Evolutionary conservation across 2,113 vertebrate genomes (phyloP).

Genomic region (Anseranas semipalmata): DNA sequence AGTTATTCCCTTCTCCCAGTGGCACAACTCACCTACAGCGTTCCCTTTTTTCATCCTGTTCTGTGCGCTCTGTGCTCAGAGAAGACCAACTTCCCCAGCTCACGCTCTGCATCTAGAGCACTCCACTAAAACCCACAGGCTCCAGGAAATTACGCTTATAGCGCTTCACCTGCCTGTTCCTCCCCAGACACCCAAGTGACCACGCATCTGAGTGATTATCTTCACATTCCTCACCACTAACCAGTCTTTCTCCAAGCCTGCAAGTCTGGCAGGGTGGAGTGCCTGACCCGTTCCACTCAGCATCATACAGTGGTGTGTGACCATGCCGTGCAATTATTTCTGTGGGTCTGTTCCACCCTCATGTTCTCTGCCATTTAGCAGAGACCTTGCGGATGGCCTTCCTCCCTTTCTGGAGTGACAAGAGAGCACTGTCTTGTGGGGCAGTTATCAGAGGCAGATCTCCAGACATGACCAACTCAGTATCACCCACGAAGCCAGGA

Average conservation of each 20-base stretch:
- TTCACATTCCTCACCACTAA: background rate
- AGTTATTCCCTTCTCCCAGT: background rate
- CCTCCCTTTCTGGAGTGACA: background rate
- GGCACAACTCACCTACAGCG: accelerated
- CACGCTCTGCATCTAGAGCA: background rate
- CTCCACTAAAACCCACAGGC: background rate
- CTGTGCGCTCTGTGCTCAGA: background rate
- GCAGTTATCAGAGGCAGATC: background rate
- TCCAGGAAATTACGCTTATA: background rate
- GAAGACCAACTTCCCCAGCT: background rate
- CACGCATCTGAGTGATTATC: background rate
- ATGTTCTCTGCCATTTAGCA: background rate
- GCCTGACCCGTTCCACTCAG: background rate
- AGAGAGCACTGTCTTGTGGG: background rate
- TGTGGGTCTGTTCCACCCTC: background rate
- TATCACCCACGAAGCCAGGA: background rate
- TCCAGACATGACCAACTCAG: background rate
- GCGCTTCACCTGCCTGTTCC: background rate
- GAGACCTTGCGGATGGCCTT: background rate
- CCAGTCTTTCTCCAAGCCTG: background rate
- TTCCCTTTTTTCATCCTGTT: background rate
- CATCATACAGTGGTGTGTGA: background rate
- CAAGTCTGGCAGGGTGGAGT: background rate
- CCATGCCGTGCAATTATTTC: background rate
- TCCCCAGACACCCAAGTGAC: background rate